phyloP scores from a whole-genome alignment of 2,797 vertebrate genomes.

The Oreochromis grahami region DNA sequence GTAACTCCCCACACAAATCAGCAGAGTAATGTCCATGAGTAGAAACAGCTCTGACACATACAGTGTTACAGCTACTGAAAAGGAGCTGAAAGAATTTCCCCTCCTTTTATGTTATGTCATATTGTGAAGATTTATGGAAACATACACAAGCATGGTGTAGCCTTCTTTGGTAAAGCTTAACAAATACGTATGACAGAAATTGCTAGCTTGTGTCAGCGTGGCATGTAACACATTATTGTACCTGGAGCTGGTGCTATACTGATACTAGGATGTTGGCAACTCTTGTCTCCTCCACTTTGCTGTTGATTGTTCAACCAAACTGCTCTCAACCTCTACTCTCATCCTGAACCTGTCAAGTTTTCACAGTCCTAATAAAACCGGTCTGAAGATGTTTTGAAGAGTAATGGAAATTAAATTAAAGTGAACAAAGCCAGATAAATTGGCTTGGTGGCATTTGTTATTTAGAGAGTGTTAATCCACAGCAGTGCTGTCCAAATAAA shows the following conservation, averaged over 20 bases:
- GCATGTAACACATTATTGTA: conserved; percentile 10
- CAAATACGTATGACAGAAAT: conserved; percentile 29
- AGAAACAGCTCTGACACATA: conserved; percentile 17
- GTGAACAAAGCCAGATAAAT: conserved; percentile 59
- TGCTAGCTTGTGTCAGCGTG: conserved; percentile 17
- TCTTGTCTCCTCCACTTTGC: conserved; percentile 24
- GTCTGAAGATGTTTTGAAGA: conserved; percentile 7
- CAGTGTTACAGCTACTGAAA: conserved; percentile 4
- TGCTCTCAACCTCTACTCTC: conserved; percentile 11
- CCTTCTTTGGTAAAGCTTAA: conserved; percentile 12
- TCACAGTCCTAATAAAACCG: background rate
- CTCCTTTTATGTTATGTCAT: conserved; percentile 11
- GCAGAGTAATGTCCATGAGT: conserved; percentile 8
- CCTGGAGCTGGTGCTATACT: conserved; percentile 14
- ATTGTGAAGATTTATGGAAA: conserved; percentile 40
- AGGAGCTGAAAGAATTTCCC: background rate
- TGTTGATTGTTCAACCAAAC: conserved; percentile 19
- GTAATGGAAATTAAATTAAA: conserved; percentile 57
- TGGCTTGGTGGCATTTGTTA: conserved; percentile 62
- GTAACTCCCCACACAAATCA: conserved; percentile 19
- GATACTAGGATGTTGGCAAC: conserved; percentile 16
- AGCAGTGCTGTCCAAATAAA: conserved; percentile 60
- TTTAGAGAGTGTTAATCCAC: conserved; percentile 64
- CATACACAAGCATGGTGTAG: background rate
- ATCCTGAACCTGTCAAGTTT: conserved; percentile 18